These are phyloP conservation scores for Elgonia sp. DNA, from an alignment of 2,888 invertebrate genomes.

Conservation along the genomic window DNA sequence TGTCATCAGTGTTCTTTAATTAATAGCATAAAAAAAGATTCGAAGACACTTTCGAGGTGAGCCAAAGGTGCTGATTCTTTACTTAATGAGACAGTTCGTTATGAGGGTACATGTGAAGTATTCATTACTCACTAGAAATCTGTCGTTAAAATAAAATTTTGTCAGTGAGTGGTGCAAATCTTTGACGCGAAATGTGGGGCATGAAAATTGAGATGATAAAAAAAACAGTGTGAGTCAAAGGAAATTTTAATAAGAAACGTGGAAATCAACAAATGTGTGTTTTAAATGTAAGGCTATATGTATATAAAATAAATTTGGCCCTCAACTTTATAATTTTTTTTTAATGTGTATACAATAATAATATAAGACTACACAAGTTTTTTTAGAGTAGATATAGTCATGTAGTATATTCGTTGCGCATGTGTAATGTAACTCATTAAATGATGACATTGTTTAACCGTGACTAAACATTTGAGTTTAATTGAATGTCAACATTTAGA, in stretches of 20 bases:
- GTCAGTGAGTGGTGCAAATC: not conserved
- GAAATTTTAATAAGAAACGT: constrained; percentile 22
- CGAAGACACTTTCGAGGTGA: constrained; percentile 4
- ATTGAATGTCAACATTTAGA: too few relatives aligned
- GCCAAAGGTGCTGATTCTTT: constrained; percentile 38
- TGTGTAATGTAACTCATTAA: too few relatives aligned
- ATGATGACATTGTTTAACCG: too few relatives aligned
- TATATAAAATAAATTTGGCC: too few relatives aligned
- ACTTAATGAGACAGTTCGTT: constrained; percentile 50
- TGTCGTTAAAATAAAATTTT: constrained; percentile 51
- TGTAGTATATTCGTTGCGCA: too few relatives aligned
- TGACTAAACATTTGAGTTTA: too few relatives aligned
- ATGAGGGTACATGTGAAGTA: constrained; percentile 4
- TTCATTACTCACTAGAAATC: constrained; percentile 26
- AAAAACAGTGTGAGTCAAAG: not conserved
- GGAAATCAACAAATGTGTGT: constrained; percentile 13
- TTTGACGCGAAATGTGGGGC: constrained; percentile 25
- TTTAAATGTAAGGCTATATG: not conserved
- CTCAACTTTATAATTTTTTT: too few relatives aligned
- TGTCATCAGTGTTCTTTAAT: not conserved
- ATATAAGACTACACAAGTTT: too few relatives aligned
- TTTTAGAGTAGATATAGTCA: too few relatives aligned
- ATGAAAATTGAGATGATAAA: constrained; percentile 29
- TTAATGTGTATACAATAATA: too few relatives aligned
- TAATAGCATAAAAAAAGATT: constrained; percentile 15